A percentile compares a stretch with the other conserved stretches of the same genome.
Conservation (phyloP, 2,888 invertebrate genomes). For the Aricia artaxerxes region DNA sequence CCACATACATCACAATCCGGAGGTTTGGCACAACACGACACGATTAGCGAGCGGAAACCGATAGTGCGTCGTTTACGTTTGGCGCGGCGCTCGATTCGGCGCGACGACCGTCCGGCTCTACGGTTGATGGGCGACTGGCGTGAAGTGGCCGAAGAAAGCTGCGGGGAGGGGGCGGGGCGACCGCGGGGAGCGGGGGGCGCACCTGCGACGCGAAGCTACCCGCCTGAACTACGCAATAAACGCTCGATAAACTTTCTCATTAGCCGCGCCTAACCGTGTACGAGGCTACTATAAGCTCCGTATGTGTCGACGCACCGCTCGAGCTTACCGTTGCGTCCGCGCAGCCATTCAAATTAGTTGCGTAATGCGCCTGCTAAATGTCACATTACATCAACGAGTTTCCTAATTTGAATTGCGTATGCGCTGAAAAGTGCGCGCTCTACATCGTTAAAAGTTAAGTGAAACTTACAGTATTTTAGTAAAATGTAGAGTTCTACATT, state of each 20-base stretch:
- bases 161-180: slow-evolving; percentile 52
- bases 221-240: slow-evolving; percentile 78
- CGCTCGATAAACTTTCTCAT: slow-evolving; percentile 81
- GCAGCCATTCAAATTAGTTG: slow-evolving; percentile 36
- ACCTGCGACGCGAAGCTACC: slow-evolving; percentile 76
- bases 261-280: slow-evolving; percentile 77
- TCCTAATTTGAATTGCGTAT: neutral
- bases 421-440: slow-evolving; percentile 5
- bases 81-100: slow-evolving; percentile 60
- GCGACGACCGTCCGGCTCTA: slow-evolving; percentile 56
- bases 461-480: neutral
- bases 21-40: slow-evolving; percentile 75
- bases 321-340: slow-evolving; percentile 46
- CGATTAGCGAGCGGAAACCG: slow-evolving; percentile 71
- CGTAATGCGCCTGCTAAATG: slow-evolving; percentile 32
- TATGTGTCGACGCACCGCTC: slow-evolving; percentile 61
- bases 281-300: slow-evolving; percentile 67
- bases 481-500: neutral
- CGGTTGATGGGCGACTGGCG: slow-evolving; percentile 74
- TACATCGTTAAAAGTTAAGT: neutral
- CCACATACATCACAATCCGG: slow-evolving; percentile 63
- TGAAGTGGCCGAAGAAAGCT: slow-evolving; percentile 56
- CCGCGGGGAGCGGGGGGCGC: slow-evolving; percentile 57
- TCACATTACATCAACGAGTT: slow-evolving; percentile 33
- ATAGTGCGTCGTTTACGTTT: slow-evolving; percentile 77